Percentiles rank a stretch among this genome's conserved stretches.
Evolutionary conservation across 2,888 invertebrate genomes (phyloP).

Genomic region (Argyresthia albistria): DNA sequence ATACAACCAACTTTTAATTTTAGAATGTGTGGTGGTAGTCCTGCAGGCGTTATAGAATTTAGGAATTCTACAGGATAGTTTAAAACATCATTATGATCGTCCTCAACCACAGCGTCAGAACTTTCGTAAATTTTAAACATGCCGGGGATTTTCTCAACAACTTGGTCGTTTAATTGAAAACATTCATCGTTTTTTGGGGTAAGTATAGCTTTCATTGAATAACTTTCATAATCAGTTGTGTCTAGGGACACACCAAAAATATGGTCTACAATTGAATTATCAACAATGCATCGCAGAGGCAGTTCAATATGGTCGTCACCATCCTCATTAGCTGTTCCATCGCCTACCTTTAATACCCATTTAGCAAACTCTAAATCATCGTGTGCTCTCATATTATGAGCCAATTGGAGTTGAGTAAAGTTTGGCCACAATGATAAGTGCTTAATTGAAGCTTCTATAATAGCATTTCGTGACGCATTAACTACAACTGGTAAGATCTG

Average conservation of each 20-base stretch:
- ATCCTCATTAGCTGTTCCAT: constrained; percentile 14
- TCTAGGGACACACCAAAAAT: constrained; percentile 12
- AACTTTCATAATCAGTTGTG: constrained; percentile 16
- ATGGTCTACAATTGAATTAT: constrained; percentile 14
- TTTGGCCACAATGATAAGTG: constrained; percentile 12
- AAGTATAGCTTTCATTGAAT: constrained; percentile 14
- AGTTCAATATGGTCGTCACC: constrained; percentile 12
- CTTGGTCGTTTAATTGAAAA: constrained; percentile 4
- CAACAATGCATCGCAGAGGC: constrained; percentile 14
- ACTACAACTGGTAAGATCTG: constrained; percentile 12
- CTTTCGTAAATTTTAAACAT: constrained; percentile 13
- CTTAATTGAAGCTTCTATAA: constrained; percentile 12
- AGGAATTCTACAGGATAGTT: constrained; percentile 18
- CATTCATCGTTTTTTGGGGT: constrained; percentile 19
- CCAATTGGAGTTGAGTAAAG: constrained; percentile 8
- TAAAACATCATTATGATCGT: not conserved
- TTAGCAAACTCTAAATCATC: constrained; percentile 15
- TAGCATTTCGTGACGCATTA: constrained; percentile 12
- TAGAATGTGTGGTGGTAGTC: constrained; percentile 16
- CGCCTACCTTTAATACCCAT: constrained; percentile 15
- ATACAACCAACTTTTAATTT: constrained; percentile 8
- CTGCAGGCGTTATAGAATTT: constrained; percentile 19
- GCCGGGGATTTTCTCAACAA: constrained; percentile 9
- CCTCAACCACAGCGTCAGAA: constrained; percentile 10
- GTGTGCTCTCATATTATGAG: constrained; percentile 11